Percentiles rank a stretch among this genome's conserved stretches.
Evolutionary conservation across 2,113 vertebrate species (phyloP).

Genomic region (Plotosus lineatus): DNA sequence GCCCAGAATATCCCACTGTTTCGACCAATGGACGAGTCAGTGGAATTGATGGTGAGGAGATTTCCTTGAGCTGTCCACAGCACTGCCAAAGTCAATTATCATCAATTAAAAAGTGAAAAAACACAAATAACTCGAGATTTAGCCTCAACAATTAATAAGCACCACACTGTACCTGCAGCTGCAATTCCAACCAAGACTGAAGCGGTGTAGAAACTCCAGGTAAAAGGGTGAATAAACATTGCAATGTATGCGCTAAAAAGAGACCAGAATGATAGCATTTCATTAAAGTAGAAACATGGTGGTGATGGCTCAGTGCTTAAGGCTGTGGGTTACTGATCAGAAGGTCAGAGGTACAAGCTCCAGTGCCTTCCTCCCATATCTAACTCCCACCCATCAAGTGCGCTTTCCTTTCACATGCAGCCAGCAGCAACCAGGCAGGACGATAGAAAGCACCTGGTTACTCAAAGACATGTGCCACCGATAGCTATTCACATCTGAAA

Average conservation of each 20-base stretch:
- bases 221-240: constrained; percentile 90
- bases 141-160: not conserved
- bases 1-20: constrained; percentile 98
- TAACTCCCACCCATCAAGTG: too few species aligned
- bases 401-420: too few species aligned
- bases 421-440: too few species aligned
- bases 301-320: too few species aligned
- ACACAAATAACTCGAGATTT: not conserved
- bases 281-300: not conserved
- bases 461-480: too few species aligned
- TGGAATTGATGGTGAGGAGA: constrained; percentile 90
- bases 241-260: constrained; percentile 87
- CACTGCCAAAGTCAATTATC: constrained; percentile 67
- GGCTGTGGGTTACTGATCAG: too few species aligned
- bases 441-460: too few species aligned
- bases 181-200: constrained; percentile 92
- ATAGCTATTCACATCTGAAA: too few species aligned
- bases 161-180: constrained; percentile 81
- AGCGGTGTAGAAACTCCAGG: constrained; percentile 92
- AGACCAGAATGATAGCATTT: not conserved
- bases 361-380: too few species aligned
- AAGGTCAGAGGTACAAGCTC: too few species aligned
- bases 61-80: constrained; percentile 98
- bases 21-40: constrained; percentile 87
- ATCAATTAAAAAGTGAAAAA: not conserved